Conservation (phyloP, 2,888 invertebrate genomes). For the Erannis defoliaria region DNA sequence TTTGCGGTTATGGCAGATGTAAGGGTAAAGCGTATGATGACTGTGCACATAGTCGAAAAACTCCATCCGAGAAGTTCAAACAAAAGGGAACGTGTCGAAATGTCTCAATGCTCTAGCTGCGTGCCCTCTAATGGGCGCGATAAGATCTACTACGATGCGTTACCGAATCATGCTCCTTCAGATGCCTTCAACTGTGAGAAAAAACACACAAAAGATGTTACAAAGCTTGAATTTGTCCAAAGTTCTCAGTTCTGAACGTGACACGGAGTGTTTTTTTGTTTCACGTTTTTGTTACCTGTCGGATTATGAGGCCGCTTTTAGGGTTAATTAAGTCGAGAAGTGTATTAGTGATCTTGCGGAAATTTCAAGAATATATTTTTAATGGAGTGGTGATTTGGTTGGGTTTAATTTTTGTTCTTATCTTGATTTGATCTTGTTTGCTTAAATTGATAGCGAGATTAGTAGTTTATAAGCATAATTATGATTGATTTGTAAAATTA, state of each 20-base stretch:
- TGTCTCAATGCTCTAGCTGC: conserved; percentile 72
- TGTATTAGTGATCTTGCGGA: conserved; percentile 75
- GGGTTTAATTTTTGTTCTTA: conserved; percentile 45
- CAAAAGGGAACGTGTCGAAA: conserved; percentile 80
- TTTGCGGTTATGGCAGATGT: conserved; percentile 46
- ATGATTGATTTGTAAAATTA: conserved; percentile 30
- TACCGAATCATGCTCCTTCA: conserved; percentile 82
- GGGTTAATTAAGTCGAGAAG: conserved; percentile 80
- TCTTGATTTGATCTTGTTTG: conserved; percentile 42
- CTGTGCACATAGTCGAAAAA: conserved; percentile 65
- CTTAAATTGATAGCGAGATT: conserved; percentile 31
- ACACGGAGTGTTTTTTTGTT: conserved; percentile 79
- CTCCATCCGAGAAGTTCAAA: conserved; percentile 58
- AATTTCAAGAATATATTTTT: conserved; percentile 56
- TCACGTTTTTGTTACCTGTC: conserved; percentile 70
- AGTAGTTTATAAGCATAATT: conserved; percentile 25
- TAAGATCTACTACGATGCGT: conserved; percentile 82
- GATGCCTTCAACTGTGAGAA: conserved; percentile 82
- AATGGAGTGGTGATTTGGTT: conserved; percentile 56
- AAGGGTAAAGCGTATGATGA: conserved; percentile 51
- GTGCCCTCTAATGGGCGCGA: conserved; percentile 78
- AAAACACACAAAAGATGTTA: conserved; percentile 80
- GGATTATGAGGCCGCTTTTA: conserved; percentile 75
- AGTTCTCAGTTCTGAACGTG: conserved; percentile 73
- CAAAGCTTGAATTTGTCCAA: conserved; percentile 80